Evolutionary conservation across 2,888 invertebrate species (phyloP).

Genomic region (Xanthorhoe spadicearia): DNA sequence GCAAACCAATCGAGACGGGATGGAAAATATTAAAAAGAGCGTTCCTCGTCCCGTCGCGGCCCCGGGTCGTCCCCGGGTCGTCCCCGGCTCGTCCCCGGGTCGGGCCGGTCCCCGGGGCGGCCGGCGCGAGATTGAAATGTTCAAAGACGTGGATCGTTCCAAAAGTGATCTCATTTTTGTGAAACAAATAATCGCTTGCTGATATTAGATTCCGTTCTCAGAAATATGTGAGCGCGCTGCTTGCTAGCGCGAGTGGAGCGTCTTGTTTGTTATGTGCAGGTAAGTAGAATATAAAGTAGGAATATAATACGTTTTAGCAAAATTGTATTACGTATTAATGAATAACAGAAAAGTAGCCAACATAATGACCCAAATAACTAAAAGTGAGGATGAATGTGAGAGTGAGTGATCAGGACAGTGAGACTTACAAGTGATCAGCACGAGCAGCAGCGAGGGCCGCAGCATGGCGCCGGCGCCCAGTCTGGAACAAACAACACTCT

Average conservation of each 20-base stretch:
- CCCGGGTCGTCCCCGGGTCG: not conserved
- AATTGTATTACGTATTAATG: too few relatives aligned
- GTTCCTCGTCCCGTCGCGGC: not conserved
- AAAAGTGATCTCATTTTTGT: not conserved
- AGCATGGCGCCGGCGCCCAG: not conserved
- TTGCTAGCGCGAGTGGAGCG: not conserved
- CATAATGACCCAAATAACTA: too few relatives aligned
- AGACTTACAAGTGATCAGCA: slow-evolving; percentile 24
- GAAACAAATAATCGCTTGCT: not conserved
- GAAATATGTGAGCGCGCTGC: not conserved
- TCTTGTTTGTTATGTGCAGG: not conserved
- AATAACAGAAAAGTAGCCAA: too few relatives aligned
- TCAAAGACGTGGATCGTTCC: not conserved
- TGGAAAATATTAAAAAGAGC: slow-evolving; percentile 17
- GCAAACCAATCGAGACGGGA: slow-evolving; percentile 11
- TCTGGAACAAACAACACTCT: not conserved
- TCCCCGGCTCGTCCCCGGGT: not conserved
- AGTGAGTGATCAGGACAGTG: not conserved
- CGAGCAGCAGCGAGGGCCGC: not conserved
- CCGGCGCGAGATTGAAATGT: not conserved
- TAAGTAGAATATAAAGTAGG: too few relatives aligned
- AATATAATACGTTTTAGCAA: too few relatives aligned
- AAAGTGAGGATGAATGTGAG: not conserved
- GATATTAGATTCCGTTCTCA: not conserved
- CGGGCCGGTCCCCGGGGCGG: not conserved